Evolutionary conservation across 2,888 invertebrate genomes (phyloP), one percentile per base, ranked within the genome.

Genomic region (Tachina lurida): DNA sequence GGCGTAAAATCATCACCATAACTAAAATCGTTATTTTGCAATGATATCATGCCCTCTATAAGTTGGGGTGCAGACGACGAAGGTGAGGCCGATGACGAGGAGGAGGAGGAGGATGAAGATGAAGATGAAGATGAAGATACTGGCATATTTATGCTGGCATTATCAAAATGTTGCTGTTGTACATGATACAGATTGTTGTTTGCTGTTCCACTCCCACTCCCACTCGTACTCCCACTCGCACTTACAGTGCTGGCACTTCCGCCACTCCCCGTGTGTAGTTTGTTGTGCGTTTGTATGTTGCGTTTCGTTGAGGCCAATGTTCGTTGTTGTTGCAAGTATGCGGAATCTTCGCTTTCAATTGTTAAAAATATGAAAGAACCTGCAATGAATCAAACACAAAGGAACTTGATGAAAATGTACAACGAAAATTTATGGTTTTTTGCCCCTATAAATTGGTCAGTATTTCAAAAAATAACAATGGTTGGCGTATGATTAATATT

Each of bases 321-420:
- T 87, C 93, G 92, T 90, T 94, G 94, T 88, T 94, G 94, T 88
- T 92, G 88, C 49, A 88, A 85, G 49, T 86, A 85, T 73, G 91
- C 90, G 87, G 92, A 91, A 89, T 92, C 92, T 91, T 92, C 92
- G 78, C 91, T 92, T 93, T 97, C 97, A 90, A 97, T 96, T 73
- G 97, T 96, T 89, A 97, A 93, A 93, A 97, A 97, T 93, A 97
- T 96, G 92, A 97, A 96, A 80, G 96, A 96, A 75, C 96, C 96
- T 90, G 94, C 47, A 74, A 78, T 58, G 56, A 81, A 73, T 76
- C 65, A 76, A 71, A 52, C 17, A 54, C 19, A 74, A 80, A 75
- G 49, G 17, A 65, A 80, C 41, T 39, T 58, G 17, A 67, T 49
- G 65, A 80, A 78, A 60, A n/a, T n/a, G 15, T 12, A 17, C 39